Percentiles rank a stretch among this genome's conserved stretches.
Evolutionary conservation across 1,140 invertebrate species (phyloP).

Genomic region (Adelges cooleyi): DNA sequence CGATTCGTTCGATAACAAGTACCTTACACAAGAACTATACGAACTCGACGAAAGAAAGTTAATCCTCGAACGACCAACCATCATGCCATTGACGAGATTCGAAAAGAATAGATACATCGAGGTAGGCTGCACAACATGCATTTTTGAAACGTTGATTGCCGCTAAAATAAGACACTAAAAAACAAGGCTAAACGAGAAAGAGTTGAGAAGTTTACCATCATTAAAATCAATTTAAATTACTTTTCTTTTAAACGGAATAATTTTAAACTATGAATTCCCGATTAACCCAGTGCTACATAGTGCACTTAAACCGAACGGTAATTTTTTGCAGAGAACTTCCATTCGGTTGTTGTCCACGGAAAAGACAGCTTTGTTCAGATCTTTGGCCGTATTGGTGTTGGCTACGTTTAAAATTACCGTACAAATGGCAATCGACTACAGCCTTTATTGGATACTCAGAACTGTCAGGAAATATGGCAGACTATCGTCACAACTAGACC

Average conservation of each 20-base stretch:
- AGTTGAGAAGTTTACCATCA: too few relatives aligned
- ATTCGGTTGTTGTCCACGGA: constrained; percentile 49
- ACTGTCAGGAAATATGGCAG: constrained; percentile 54
- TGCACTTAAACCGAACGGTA: too few relatives aligned
- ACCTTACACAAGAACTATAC: constrained; percentile 54
- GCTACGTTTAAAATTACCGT: constrained; percentile 53
- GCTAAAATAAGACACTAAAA: too few relatives aligned
- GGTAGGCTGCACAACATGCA: constrained; percentile 41
- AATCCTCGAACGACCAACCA: constrained; percentile 46
- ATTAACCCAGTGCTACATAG: too few relatives aligned
- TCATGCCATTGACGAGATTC: constrained; percentile 55
- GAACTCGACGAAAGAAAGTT: constrained; percentile 55
- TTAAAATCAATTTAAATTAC: too few relatives aligned
- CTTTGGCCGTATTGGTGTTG: constrained; percentile 47
- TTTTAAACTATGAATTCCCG: too few relatives aligned
- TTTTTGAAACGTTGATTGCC: constrained; percentile 13
- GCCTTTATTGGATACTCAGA: constrained; percentile 58
- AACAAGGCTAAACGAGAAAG: too few relatives aligned
- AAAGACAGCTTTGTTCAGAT: constrained; percentile 45
- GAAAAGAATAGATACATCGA: constrained; percentile 53
- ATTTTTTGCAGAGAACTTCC: constrained; percentile 43
- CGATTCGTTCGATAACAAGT: constrained; percentile 62
- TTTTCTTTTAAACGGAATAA: too few relatives aligned
- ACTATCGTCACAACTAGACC: constrained; percentile 28
- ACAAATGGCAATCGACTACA: constrained; percentile 60